These are phyloP conservation scores for Balanococcus diminutus DNA, from an alignment of 2,888 invertebrate species.

Conservation along the genomic window DNA sequence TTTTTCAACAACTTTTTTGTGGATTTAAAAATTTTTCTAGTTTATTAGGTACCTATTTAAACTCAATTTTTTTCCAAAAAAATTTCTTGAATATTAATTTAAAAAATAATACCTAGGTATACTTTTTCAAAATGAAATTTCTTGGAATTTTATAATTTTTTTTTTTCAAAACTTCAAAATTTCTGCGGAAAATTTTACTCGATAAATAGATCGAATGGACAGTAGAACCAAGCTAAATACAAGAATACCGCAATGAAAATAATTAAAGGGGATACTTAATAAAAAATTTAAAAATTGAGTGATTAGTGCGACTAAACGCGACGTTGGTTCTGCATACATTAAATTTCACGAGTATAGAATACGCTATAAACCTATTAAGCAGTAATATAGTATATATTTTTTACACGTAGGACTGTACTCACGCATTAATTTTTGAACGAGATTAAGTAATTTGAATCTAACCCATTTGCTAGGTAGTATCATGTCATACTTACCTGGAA, in stretches of 20 bases:
- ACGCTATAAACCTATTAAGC: not conserved
- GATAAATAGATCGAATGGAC: too few species aligned
- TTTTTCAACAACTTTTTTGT: too few species aligned
- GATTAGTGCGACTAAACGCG: not conserved
- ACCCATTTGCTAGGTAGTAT: not conserved
- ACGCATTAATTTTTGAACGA: not conserved
- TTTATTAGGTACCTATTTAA: too few species aligned
- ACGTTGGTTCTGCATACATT: not conserved
- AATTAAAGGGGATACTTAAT: not conserved
- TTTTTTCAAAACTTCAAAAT: too few species aligned
- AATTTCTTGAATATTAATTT: too few species aligned
- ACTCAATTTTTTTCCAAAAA: too few species aligned
- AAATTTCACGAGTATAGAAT: not conserved
- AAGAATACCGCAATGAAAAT: not conserved
- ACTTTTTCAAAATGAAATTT: too few species aligned
- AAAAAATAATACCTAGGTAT: too few species aligned
- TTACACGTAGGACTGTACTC: not conserved
- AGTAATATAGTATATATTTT: not conserved
- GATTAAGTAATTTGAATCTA: not conserved
- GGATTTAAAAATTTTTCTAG: too few species aligned
- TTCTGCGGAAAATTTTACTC: too few species aligned
- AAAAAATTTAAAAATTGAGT: not conserved
- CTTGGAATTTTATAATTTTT: too few species aligned
- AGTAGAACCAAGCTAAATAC: too few species aligned
- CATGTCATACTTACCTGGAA: slow-evolving; percentile 1